phyloP scores from a whole-genome alignment of 2,797 vertebrate species.

The Smutsia gigantea region DNA sequence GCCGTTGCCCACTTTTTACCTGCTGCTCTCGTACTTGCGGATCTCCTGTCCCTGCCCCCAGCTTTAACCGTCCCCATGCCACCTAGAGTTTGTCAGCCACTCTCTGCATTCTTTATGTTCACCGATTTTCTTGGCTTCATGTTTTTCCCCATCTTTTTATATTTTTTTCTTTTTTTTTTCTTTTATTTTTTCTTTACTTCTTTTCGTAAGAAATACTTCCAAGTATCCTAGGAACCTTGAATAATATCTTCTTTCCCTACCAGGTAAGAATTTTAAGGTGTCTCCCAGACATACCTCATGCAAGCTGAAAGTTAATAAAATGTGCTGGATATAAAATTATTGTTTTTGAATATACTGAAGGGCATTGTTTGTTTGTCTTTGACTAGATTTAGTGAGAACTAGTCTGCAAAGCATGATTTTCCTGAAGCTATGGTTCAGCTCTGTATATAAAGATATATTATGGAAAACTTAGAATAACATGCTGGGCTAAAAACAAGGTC shows the following conservation, averaged over 20 bases:
- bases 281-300: background rate
- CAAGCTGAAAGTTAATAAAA: background rate
- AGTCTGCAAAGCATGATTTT: background rate
- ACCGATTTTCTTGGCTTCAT: background rate
- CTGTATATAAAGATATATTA: background rate
- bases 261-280: background rate
- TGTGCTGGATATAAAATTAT: background rate
- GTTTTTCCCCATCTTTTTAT: background rate
- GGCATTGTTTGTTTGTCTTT: background rate
- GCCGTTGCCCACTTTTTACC: background rate
- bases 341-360: background rate
- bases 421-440: background rate
- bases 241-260: background rate
- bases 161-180: background rate
- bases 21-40: background rate
- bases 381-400: background rate
- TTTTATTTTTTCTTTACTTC: background rate
- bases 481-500: background rate
- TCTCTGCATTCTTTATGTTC: background rate
- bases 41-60: background rate
- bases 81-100: background rate
- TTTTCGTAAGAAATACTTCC: background rate
- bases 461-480: constrained; percentile 20
- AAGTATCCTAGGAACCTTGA: background rate
- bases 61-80: background rate